Evolutionary conservation across 2,113 vertebrate genomes (phyloP).

Genomic region (Gyps fulvus): DNA sequence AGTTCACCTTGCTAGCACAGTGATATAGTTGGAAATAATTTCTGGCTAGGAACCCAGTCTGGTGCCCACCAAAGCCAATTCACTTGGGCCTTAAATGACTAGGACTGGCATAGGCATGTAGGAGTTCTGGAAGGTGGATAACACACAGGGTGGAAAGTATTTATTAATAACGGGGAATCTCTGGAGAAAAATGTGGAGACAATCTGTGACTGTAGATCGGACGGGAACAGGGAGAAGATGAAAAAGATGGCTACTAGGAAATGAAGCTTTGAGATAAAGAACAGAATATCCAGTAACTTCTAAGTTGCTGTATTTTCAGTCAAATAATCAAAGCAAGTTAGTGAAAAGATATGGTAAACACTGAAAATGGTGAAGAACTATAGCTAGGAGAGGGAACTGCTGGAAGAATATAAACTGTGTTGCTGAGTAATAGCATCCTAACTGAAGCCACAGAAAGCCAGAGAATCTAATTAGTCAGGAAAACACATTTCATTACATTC

Average conservation of each 20-base stretch:
- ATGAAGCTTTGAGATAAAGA: not conserved
- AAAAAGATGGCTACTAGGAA: not conserved
- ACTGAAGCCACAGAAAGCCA: conserved; percentile 15
- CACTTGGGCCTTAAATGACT: not conserved
- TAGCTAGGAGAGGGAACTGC: not conserved
- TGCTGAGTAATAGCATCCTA: conserved; percentile 47
- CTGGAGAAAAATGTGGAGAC: not conserved
- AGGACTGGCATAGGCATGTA: not conserved
- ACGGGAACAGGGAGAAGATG: not conserved
- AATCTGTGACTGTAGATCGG: not conserved
- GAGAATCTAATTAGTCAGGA: conserved; percentile 43
- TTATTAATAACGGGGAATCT: not conserved
- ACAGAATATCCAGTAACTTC: not conserved
- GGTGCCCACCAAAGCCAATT: conserved; percentile 13
- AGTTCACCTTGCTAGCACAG: conserved; percentile 32
- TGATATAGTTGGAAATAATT: conserved; percentile 38
- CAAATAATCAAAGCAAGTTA: not conserved
- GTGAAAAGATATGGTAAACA: not conserved
- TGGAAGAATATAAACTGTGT: not conserved
- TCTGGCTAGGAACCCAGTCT: not conserved
- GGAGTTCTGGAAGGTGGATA: not conserved
- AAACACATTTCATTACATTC: conserved; percentile 31
- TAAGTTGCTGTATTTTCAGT: not conserved
- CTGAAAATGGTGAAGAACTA: not conserved
- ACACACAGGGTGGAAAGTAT: not conserved